Conservation (phyloP, 2,113 vertebrate species). For the Emydura subglobosa region DNA sequence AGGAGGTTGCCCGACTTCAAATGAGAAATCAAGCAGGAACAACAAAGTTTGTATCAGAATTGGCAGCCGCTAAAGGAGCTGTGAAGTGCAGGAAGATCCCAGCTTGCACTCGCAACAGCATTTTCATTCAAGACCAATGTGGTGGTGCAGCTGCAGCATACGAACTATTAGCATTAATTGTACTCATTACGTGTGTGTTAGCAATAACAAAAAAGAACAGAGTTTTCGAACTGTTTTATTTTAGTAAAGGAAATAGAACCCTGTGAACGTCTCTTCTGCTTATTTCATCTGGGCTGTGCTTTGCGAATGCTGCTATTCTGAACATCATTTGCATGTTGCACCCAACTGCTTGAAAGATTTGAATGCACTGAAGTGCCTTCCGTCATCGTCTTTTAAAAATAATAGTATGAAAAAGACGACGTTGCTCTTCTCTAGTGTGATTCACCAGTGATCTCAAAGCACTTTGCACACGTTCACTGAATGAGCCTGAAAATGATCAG, state of each 20-base stretch:
- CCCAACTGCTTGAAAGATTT: not conserved
- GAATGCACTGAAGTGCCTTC: not conserved
- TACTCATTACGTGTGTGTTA: constrained; percentile 57
- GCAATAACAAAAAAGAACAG: constrained; percentile 35
- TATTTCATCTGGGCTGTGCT: not conserved
- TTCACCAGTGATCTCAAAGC: not conserved
- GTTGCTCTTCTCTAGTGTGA: not conserved
- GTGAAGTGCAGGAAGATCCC: not conserved
- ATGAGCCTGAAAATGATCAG: not conserved
- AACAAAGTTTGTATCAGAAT: not conserved
- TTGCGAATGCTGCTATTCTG: not conserved
- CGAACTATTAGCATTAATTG: constrained; percentile 48
- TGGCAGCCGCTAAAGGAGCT: not conserved
- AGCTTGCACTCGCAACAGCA: not conserved
- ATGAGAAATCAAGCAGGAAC: not conserved
- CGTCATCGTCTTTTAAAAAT: not conserved
- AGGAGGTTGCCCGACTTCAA: not conserved
- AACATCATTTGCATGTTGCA: not conserved
- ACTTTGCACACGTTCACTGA: not conserved
- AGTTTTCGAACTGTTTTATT: constrained; percentile 51
- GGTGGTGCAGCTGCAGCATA: constrained; percentile 49
- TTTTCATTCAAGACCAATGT: not conserved
- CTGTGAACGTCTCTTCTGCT: not conserved
- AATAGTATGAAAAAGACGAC: not conserved
- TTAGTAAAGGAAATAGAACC: not conserved